Evolutionary conservation across 2,888 invertebrate genomes (phyloP).

Genomic region (Thecophora atra): DNA sequence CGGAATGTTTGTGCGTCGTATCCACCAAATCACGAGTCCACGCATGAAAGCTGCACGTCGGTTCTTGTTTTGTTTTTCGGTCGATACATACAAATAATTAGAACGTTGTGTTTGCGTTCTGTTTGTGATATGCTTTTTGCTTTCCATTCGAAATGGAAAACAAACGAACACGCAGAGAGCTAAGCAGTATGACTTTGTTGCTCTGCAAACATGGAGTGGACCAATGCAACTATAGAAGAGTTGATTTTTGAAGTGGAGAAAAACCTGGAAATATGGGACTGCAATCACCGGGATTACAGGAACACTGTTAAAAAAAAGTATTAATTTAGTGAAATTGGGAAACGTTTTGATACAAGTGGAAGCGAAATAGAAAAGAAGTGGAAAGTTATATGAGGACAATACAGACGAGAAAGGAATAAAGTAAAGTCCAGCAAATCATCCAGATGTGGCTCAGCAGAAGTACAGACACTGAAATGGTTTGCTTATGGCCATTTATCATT

Average conservation of each 20-base stretch:
- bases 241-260: not conserved
- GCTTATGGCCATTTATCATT: not conserved
- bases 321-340: not conserved
- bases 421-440: not conserved
- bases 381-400: not conserved
- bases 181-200: not conserved
- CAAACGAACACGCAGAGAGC: not conserved
- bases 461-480: not conserved
- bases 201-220: conserved; percentile 1
- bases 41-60: too few relatives aligned
- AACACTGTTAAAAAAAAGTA: not conserved
- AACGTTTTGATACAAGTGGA: not conserved
- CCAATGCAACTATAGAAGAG: not conserved
- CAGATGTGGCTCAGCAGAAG: not conserved
- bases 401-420: not conserved
- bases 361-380: not conserved
- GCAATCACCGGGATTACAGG: not conserved
- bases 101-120: too few relatives aligned
- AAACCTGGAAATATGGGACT: not conserved
- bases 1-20: too few relatives aligned
- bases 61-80: too few relatives aligned
- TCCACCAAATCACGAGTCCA: too few relatives aligned
- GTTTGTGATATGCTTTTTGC: too few relatives aligned
- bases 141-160: not conserved
- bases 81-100: too few relatives aligned